phyloP scores from a whole-genome alignment of 2,888 invertebrate species.

The Patella ulyssiponensis region DNA sequence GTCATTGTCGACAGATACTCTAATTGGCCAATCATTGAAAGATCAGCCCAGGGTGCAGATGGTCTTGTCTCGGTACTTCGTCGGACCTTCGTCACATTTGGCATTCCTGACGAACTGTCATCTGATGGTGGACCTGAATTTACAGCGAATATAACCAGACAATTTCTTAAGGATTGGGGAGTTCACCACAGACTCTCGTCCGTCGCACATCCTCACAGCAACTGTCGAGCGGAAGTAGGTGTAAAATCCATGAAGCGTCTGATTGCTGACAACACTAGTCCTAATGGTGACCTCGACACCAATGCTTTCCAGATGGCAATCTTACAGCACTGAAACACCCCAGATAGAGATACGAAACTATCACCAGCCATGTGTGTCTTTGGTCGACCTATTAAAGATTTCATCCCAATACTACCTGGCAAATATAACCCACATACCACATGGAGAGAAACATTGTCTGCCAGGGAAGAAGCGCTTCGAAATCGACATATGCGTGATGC shows the following conservation, averaged over 20 bases:
- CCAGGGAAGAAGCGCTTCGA: conserved; percentile 42
- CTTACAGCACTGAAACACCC: conserved; percentile 48
- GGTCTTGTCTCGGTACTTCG: conserved; percentile 36
- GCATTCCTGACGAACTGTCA: conserved; percentile 43
- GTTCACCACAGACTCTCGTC: conserved; percentile 49
- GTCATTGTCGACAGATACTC: conserved; percentile 46
- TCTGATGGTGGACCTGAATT: conserved; percentile 46
- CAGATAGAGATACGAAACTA: conserved; percentile 44
- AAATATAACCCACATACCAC: conserved; percentile 38
- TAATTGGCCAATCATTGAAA: conserved; percentile 47
- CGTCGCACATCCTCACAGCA: conserved; percentile 49
- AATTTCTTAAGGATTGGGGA: conserved; percentile 40
- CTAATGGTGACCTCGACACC: conserved; percentile 43
- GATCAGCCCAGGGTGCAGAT: conserved; percentile 26
- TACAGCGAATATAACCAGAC: conserved; percentile 23
- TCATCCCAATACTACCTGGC: conserved; percentile 43
- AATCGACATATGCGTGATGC: conserved; percentile 40
- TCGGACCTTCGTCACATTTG: conserved; percentile 40
- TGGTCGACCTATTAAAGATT: conserved; percentile 42
- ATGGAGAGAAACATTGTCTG: conserved; percentile 37
- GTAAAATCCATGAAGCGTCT: conserved; percentile 51
- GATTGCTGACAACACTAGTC: conserved; percentile 43
- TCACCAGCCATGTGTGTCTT: conserved; percentile 49
- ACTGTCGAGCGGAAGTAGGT: conserved; percentile 48
- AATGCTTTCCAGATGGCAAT: conserved; percentile 44